phyloP scores from a whole-genome alignment of 2,888 invertebrate genomes.

The Hydraecia micacea region DNA sequence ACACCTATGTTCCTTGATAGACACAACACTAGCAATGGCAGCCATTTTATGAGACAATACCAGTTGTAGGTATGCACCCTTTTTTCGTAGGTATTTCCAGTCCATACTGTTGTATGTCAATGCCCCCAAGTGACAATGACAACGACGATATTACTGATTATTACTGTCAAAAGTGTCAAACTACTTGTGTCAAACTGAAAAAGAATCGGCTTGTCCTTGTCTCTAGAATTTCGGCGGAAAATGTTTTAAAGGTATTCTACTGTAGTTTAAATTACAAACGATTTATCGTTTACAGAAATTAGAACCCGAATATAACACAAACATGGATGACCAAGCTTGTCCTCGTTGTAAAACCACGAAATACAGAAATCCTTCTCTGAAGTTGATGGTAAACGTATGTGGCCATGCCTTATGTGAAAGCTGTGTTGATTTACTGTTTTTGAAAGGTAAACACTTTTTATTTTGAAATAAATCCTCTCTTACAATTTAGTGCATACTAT shows the following conservation, averaged over 20 bases:
- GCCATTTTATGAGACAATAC: no score
- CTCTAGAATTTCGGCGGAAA: conserved; percentile 48
- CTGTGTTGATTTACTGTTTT: conserved; percentile 98
- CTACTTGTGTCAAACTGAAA: conserved; percentile 8
- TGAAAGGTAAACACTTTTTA: conserved; percentile 93
- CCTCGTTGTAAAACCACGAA: conserved; percentile 99
- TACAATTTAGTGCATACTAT: not conserved
- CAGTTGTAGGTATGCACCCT: no score
- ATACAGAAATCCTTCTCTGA: conserved; percentile 98
- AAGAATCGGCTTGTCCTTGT: conserved; percentile 21
- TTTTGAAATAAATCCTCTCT: not conserved
- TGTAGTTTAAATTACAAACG: not conserved
- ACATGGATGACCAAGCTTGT: conserved; percentile 96
- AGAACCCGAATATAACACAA: conserved; percentile 20
- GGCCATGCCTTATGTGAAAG: conserved; percentile 99
- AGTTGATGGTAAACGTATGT: conserved; percentile 99
- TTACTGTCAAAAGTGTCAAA: conserved; percentile 16
- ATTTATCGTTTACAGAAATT: conserved; percentile 11
- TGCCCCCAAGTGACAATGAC: no score
- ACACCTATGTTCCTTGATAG: no score
- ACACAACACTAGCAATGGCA: no score
- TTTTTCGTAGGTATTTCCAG: no score
- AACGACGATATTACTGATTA: no score
- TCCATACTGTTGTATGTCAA: no score
- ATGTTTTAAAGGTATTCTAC: conserved; percentile 42